Base-by-base conservation (phyloP, 2,888 invertebrate species). In the Acleris holmiana region DNA sequence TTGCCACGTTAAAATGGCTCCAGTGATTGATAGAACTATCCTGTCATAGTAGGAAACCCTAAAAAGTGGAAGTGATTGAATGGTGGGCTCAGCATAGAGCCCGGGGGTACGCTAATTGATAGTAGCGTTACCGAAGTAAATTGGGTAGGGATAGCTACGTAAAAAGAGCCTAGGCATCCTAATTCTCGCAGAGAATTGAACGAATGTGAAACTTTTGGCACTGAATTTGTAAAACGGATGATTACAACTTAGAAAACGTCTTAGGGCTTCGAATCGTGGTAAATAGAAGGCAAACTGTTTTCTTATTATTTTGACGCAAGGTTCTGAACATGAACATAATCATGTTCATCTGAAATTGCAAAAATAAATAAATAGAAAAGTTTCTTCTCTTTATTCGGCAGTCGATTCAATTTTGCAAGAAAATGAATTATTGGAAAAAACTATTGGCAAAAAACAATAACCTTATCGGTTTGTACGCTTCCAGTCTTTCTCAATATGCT, bases 51-150 rank as follows among this genome's bases (percentile, higher is more conserved):
- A 57, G 55, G 17, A 44, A 55, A 23, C 41, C 63, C 17, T 64
- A 54, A 64, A 64, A 64, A 58, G 53, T 58, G 48, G 72, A 69
- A 44, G 75, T 77, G 75, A 77, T 76, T 71, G 75, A 78, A 76
- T 71, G 58, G 76, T 75, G 76, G 41, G 48, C 58, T 40, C 44
- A 15, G 40, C 15, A 6, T 25, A 71, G 78, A 77, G 75, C 76
- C 68, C 66, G 56, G 29, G 51, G 62, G 74, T 75, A 78, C 75
- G 77, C 74, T 81, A 81, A 83, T 77, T 75, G 77, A 85, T 84
- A 74, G 69, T 67, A 68, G 74, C 72, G 81, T 76, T 78, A 84
- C 77, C 74, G 71, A 76, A 73, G 69, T 78, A 78, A 84, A 83
- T 80, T 78, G 78, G 74, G 67, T 10, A 13, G 47, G 46, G 62